These are phyloP conservation scores for Muscicapa comitata DNA, from an alignment of 2,797 vertebrate species.

Conservation along the genomic window DNA sequence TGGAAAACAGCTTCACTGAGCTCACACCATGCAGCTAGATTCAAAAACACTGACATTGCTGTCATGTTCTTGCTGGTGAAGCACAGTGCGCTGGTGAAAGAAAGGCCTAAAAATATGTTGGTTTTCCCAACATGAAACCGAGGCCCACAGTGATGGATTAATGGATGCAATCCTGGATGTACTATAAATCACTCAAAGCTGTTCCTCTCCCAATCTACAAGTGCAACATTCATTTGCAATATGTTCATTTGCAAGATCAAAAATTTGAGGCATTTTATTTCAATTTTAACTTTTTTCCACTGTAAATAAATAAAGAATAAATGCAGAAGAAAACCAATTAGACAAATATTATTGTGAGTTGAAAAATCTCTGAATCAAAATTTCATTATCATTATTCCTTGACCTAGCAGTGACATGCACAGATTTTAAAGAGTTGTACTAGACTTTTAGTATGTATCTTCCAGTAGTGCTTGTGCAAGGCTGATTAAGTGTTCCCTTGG, in stretches of 20 bases:
- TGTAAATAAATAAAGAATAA: neutral
- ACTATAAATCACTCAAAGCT: neutral
- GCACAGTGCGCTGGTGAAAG: rapidly evolving
- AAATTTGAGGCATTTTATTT: neutral
- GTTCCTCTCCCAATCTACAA: neutral
- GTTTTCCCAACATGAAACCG: neutral
- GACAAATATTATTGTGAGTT: neutral
- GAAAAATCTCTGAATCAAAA: neutral
- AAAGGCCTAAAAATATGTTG: neutral
- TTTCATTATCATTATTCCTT: neutral
- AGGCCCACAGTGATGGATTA: neutral
- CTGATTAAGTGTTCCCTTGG: neutral
- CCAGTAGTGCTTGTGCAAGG: neutral
- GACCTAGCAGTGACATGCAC: neutral
- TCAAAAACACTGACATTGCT: neutral
- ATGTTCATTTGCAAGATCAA: neutral
- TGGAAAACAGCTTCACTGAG: neutral
- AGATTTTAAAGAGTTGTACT: neutral
- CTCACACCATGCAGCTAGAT: neutral
- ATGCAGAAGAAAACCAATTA: neutral
- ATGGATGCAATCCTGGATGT: neutral
- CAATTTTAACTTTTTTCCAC: neutral
- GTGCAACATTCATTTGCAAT: neutral
- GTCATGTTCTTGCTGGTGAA: neutral
- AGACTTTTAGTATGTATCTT: neutral